Conservation (phyloP, 1,140 invertebrate genomes). For the Brachionus plicatilis region DNA sequence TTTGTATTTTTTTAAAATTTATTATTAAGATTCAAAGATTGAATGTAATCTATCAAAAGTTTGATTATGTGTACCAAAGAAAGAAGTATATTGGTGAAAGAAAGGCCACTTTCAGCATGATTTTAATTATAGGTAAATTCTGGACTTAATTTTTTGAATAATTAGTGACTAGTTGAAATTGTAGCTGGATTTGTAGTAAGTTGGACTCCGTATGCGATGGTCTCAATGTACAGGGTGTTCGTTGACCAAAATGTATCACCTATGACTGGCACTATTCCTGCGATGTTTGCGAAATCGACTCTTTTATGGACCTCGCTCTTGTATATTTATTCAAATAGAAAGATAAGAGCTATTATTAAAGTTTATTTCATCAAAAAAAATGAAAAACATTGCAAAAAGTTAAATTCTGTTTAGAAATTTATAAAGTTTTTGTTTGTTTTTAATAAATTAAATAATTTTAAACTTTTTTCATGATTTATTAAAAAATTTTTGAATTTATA, state of each 20-base stretch:
- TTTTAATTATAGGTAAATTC: not conserved
- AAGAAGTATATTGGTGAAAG: not conserved
- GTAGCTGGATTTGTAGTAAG: not conserved
- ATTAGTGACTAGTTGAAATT: not conserved
- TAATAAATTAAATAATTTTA: too few relatives aligned
- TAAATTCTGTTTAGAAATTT: not conserved
- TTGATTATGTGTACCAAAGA: not conserved
- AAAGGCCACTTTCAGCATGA: slow-evolving; percentile 27
- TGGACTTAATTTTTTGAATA: not conserved
- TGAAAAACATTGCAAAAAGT: not conserved
- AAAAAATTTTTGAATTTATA: too few relatives aligned
- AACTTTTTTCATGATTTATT: too few relatives aligned
- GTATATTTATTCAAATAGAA: slow-evolving; percentile 25
- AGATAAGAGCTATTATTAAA: not conserved
- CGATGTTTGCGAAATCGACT: slow-evolving; percentile 33
- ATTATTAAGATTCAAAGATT: slow-evolving; percentile 12
- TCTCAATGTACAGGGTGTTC: slow-evolving; percentile 10
- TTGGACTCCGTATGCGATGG: slow-evolving; percentile 31
- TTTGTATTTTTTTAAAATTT: not conserved
- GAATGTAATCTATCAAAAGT: not conserved
- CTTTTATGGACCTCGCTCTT: slow-evolving; percentile 24
- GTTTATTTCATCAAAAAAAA: not conserved
- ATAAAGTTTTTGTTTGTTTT: too few relatives aligned
- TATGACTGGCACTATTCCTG: slow-evolving; percentile 14
- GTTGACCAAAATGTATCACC: not conserved